Base-by-base conservation (phyloP, 2,113 vertebrate species). In the Sprattus sprattus region DNA sequence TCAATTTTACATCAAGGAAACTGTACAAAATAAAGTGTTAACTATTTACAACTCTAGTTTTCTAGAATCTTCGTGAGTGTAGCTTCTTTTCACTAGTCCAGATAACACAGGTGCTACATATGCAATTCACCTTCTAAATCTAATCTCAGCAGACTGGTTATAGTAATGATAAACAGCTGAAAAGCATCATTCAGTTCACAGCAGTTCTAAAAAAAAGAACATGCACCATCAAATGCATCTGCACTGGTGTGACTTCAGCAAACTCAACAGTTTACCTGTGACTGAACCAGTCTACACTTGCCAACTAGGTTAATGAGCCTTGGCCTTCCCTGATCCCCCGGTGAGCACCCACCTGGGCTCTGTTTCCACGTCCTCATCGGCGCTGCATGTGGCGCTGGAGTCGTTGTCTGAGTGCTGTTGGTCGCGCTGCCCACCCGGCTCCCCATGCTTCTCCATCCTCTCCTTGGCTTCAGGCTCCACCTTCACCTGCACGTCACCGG, bases 341-440 rank as follows among this genome's bases (percentile, higher is more conserved):
- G 16, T n/a, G 13, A 45, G 22, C 16, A 67, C 90, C 75, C 44
- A 95, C 98, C 97, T 96, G 88, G 96, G 96, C 83, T 99, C 98
- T 16, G 95, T 96, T 18, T 99, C 98, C 81, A 97, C 96, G 13
- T 99, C 98, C 89, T 99, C 98, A 44, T 99, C 98, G 5, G 98
- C 98, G 87, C 98, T 99, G 94, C 98, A 99, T 15, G 98, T 99
- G 91, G 98, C 98, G 89, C 98, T 99, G 0, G 98, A 99, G 88
- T 99, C 98, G 15, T 99, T 97, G 89, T 99, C 98, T 0, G 98
- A 99, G 82, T 96, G 96, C 15, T 90, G 86, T 83, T 87, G 46
- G 87, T 45, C 88, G 88, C 54, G 39, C 39, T 39, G 39, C 39
- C 39, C 39, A 39, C 39, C 39, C 39, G 39, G 39, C 39, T 39